Base-by-base conservation (phyloP, 2,113 vertebrate genomes). In the Corythornis cristatus region DNA sequence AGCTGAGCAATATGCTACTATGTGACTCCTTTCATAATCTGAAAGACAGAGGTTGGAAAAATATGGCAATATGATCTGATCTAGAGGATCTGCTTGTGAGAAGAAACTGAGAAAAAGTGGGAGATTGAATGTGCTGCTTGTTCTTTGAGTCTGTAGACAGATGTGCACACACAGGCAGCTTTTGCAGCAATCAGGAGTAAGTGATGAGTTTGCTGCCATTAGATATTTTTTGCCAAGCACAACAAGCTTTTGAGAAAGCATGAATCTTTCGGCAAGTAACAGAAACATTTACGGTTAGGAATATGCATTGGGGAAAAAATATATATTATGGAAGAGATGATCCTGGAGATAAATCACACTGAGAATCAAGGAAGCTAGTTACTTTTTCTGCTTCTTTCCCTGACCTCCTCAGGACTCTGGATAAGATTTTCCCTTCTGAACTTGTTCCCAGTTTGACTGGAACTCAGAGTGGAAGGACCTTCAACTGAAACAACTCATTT, bases 191-290 rank as follows among this genome's bases (percentile, higher is more conserved):
- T 91, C 84, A 70, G 89, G 87, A 96, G 87, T 91, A 95, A 96
- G 70, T 95, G 93, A 95, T 91, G 93, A 96, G 89, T 89, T 96
- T 95, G 93, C 89, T 95, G 94, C 82, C 42, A 87, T 89, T 95
- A 93, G 78, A 26, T 79, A n/a, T 72, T 85, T 96, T 91, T 87
- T 93, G 94, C 94, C 96, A 96, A 95, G 82, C 56, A 92, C 91
- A 96, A 91, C 89, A 87, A 89, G 58, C 62, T 82, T 95, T 95
- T 93, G 78, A 95, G 87, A 93, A 93, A 96, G 71, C 78, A 85
- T 87, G 87, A 95, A 85, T 87, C 91, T 95, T 96, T 89, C 46
- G 6, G 74, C 82, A 87, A 95, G 81, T 74, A 95, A 92, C 51
- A 95, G 91, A 93, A 95, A 89, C 62, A 79, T 87, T 92, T 95